Base-by-base conservation (phyloP, 30 jellyfish, hydroid and myxozoan species). In the Euphysa ruthae region DNA sequence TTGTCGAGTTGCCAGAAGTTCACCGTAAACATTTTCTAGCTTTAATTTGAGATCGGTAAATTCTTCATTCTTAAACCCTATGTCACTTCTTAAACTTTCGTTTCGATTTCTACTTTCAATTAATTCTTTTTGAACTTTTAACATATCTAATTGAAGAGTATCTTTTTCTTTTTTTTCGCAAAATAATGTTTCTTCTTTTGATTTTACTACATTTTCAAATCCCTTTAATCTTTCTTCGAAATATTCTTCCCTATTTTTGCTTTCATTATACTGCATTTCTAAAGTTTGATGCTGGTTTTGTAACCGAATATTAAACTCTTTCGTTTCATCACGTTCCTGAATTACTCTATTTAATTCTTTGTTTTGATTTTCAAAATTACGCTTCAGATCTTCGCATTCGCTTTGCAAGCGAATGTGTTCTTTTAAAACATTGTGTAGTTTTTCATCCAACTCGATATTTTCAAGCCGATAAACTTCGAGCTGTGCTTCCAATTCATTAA, bases 371-470 rank as follows among this genome's bases (percentile, higher is more conserved):
- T 56, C 69, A 21, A 5, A 22, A 20, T 50, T 68, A 7, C 35
- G 35, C 15, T 68, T 31, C 18, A 50, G n/a, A 27, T 68, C 80
- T 23, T 68, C 80, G 5, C 22, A 10, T 35, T 68, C 80, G 7
- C 56, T 16, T 26, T 68, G 80, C 28, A 68, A 38, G 30, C 60
- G 60, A 1, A 68, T 68, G 23, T 68, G 80, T 21, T 43, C 46
- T 68, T 68, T 68, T 27, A 68, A 43, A 4, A 27, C 80, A 10
- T 52, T 69, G 80, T 68, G 80, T 7, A 68, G 20, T 43, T 49
- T 68, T 24, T n/a, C 55, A n/a, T 68, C 80, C 52, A 68, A 43
- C 16, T 68, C 80, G 26, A 68, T 49, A 68, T 68, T 68, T 43
- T 68, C 80, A 10, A 22, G 14, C 15, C 80, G 28, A 16, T 68